Evolutionary conservation across 2,113 vertebrate species (phyloP).

Genomic region (Taxidea taxus): DNA sequence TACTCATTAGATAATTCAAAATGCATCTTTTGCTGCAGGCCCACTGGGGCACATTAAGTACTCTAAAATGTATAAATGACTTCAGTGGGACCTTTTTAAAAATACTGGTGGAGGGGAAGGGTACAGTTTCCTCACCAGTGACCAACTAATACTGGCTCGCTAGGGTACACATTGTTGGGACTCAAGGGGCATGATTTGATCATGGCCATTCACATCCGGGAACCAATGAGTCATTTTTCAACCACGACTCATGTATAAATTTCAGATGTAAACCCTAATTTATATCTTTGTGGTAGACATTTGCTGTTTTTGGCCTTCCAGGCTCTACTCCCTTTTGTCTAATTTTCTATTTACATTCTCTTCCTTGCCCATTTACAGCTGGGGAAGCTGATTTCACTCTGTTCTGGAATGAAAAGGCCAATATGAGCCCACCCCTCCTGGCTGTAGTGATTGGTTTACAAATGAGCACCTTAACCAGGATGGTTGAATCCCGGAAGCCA

Average conservation of each 20-base stretch:
- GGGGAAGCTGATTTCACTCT: neutral
- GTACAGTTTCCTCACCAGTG: conserved; percentile 16
- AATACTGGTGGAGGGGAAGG: conserved; percentile 36
- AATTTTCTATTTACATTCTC: neutral
- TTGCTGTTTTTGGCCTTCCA: neutral
- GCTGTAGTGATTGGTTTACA: neutral
- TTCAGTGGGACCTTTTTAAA: conserved; percentile 62
- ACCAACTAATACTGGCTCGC: conserved; percentile 43
- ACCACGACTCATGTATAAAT: neutral
- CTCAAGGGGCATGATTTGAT: conserved; percentile 25
- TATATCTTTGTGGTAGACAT: neutral
- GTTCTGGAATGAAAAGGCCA: neutral
- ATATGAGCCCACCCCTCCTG: neutral
- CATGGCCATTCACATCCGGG: neutral
- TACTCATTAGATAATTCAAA: conserved; percentile 77
- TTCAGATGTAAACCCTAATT: neutral
- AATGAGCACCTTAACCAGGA: neutral
- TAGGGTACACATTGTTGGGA: conserved; percentile 25
- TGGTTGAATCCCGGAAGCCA: neutral
- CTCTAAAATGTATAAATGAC: conserved; percentile 71
- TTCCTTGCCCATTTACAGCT: neutral
- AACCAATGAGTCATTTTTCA: conserved; percentile 34
- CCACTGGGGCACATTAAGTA: conserved; percentile 67
- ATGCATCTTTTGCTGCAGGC: conserved; percentile 71
- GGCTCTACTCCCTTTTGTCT: neutral